phyloP scores from a whole-genome alignment of 2,113 vertebrate species.

The Actenoides hombroni region DNA sequence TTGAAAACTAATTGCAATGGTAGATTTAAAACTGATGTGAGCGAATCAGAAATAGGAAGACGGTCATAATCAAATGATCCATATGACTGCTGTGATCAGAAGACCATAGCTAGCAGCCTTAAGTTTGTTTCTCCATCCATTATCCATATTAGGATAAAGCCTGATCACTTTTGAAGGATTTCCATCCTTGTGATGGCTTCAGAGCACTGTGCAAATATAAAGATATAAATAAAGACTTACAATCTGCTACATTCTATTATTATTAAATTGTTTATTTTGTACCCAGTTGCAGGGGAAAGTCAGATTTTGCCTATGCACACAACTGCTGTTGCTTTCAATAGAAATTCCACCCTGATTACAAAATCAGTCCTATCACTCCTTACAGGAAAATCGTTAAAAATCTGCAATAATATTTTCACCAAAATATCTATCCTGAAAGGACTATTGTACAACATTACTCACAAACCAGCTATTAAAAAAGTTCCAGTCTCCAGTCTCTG shows the following conservation, averaged over 20 bases:
- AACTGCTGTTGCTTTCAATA: neutral
- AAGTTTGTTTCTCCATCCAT: neutral
- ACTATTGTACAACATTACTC: neutral
- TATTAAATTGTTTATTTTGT: neutral
- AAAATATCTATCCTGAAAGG: neutral
- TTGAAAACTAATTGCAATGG: neutral
- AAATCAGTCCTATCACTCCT: neutral
- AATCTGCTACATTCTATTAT: neutral
- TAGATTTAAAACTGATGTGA: neutral
- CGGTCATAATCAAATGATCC: neutral
- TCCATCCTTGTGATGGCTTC: neutral
- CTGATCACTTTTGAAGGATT: neutral
- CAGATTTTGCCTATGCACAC: neutral
- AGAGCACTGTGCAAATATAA: neutral
- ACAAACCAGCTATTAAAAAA: neutral
- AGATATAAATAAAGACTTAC: neutral
- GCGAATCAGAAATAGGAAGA: neutral
- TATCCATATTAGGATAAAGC: neutral
- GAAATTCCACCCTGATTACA: neutral
- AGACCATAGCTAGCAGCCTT: neutral
- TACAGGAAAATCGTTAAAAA: neutral
- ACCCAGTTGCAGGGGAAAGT: neutral
- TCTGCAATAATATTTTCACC: neutral
- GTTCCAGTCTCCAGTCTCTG: neutral
- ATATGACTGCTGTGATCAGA: neutral